These are phyloP conservation scores for Vireo altiloquus DNA, from an alignment of 2,113 vertebrate genomes.

Conservation along the genomic window DNA sequence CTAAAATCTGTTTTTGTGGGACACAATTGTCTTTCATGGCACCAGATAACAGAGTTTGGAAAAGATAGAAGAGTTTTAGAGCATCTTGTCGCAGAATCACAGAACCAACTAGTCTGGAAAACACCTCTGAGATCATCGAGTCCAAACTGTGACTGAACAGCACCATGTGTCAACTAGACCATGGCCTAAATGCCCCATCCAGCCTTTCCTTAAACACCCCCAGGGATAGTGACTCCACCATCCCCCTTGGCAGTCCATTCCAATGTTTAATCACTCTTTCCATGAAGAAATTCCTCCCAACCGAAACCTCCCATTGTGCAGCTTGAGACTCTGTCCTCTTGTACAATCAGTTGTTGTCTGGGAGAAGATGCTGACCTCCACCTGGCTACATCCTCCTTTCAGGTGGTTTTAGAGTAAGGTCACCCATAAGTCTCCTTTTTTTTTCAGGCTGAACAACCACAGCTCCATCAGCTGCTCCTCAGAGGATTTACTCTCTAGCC, in stretches of 20 bases:
- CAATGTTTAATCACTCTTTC: background rate
- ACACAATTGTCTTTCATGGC: background rate
- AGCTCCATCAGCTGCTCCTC: background rate
- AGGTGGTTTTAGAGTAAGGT: background rate
- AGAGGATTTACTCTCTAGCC: background rate
- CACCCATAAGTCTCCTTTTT: background rate
- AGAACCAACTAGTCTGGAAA: background rate
- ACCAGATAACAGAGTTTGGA: background rate
- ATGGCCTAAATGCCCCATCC: background rate
- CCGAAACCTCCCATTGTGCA: background rate
- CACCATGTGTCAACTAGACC: background rate
- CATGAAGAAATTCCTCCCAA: background rate
- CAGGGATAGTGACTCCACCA: too few relatives aligned
- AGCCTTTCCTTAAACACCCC: background rate
- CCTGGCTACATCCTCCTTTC: background rate
- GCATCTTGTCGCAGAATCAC: background rate
- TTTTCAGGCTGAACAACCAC: background rate
- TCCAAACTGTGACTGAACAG: accelerated
- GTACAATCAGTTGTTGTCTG: accelerated
- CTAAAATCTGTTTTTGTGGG: background rate
- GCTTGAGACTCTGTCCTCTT: background rate
- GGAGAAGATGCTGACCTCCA: background rate
- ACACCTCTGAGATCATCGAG: background rate
- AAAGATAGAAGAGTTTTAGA: background rate
- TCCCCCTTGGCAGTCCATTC: background rate